Conservation (phyloP, 2,113 vertebrate genomes). For the Actinemys pallida region DNA sequence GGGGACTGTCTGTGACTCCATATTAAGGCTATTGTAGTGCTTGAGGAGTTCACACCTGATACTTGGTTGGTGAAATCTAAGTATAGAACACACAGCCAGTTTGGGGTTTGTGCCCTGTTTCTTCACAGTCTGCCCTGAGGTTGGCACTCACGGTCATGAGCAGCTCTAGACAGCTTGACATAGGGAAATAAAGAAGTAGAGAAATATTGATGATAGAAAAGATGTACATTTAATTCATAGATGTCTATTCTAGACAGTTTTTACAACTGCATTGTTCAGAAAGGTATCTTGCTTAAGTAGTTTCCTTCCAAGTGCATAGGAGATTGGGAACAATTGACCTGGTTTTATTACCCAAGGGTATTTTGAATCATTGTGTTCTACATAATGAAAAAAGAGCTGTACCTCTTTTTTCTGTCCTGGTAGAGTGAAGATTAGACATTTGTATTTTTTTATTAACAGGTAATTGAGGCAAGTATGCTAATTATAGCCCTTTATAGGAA, state of each 20-base stretch:
- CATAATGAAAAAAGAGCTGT: not conserved
- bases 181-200: not conserved
- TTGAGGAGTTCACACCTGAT: not conserved
- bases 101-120: not conserved
- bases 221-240: not conserved
- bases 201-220: not conserved
- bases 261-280: slow-evolving; percentile 17
- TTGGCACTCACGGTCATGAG: not conserved
- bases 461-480: not conserved
- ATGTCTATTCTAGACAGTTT: not conserved
- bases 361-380: not conserved
- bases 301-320: not conserved
- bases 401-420: not conserved
- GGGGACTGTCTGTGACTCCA: not conserved
- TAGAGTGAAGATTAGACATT: not conserved
- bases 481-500: not conserved
- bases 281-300: not conserved
- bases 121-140: not conserved
- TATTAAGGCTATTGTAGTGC: not conserved
- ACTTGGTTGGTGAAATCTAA: not conserved
- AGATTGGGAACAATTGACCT: not conserved
- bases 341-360: not conserved
- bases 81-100: not conserved
- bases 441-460: not conserved
- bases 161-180: not conserved